Percentiles rank a stretch among this genome's conserved stretches.
These are phyloP conservation scores for Chelidonichthys spinosus DNA, from an alignment of 2,797 vertebrate genomes.

Conservation along the genomic window DNA sequence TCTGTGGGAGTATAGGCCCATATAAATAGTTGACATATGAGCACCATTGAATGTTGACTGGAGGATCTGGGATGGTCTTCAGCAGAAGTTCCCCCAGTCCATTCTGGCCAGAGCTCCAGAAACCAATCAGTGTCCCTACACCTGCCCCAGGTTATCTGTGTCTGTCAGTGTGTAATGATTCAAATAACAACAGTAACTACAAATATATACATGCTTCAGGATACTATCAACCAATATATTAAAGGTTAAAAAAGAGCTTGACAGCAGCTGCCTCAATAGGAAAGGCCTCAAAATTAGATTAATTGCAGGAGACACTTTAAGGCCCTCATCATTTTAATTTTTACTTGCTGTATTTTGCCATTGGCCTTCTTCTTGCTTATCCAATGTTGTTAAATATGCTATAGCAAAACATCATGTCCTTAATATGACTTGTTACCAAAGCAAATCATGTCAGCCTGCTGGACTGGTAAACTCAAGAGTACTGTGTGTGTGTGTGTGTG, in stretches of 20 bases:
- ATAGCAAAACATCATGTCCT: too few species aligned
- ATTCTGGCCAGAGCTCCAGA: background rate
- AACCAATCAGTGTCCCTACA: background rate
- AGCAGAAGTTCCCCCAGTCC: background rate
- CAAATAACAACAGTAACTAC: background rate
- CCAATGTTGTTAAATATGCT: background rate
- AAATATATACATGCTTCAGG: background rate
- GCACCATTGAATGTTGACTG: conserved; percentile 7
- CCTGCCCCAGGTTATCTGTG: background rate
- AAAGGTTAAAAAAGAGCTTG: background rate
- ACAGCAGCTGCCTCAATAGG: background rate
- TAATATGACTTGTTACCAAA: background rate
- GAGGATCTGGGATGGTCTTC: background rate
- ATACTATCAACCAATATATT: background rate
- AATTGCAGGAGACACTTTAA: background rate
- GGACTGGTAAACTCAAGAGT: too few species aligned
- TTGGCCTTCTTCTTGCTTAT: background rate
- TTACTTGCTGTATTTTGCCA: background rate
- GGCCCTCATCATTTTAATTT: background rate
- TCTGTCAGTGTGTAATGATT: background rate
- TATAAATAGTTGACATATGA: conserved; percentile 22
- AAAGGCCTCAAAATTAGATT: background rate
- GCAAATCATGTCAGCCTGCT: background rate
- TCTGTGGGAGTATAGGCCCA: conserved; percentile 11
- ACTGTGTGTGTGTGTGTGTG: background rate